Conservation (phyloP, 2,888 invertebrate genomes). For the Diarsia dahlii region DNA sequence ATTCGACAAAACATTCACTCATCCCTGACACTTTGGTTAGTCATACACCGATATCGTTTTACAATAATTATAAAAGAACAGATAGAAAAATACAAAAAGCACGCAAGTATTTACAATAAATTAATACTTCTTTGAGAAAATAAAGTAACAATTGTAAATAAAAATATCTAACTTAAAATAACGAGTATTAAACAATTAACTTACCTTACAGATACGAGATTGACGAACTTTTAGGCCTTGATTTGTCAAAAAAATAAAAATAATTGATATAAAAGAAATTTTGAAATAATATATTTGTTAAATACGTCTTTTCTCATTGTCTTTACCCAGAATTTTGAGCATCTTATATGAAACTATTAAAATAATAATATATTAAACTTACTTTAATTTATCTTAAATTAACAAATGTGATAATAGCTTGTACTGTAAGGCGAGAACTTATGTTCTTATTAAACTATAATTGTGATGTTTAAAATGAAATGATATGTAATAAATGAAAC, state of each 20-base stretch:
- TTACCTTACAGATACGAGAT: constrained; percentile 56
- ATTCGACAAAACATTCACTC: constrained; percentile 42
- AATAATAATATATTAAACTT: constrained; percentile 40
- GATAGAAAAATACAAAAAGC: constrained; percentile 60
- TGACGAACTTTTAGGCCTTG: constrained; percentile 61
- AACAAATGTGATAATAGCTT: constrained; percentile 65
- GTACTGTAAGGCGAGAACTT: constrained; percentile 68
- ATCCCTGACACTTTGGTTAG: constrained; percentile 38
- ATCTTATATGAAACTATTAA: constrained; percentile 33
- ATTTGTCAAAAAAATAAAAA: constrained; percentile 5
- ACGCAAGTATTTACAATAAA: constrained; percentile 69
- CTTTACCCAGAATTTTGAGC: constrained; percentile 27
- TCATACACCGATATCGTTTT: constrained; percentile 36
- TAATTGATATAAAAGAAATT: constrained; percentile 5
- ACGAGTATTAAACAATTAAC: constrained; percentile 64
- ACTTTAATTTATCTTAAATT: constrained; percentile 47
- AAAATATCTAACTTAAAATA: constrained; percentile 61
- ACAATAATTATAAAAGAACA: constrained; percentile 49
- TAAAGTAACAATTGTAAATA: constrained; percentile 69
- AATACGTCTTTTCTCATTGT: constrained; percentile 8
- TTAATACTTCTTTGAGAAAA: constrained; percentile 68
- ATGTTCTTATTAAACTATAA: constrained; percentile 42
- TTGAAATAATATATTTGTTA: constrained; percentile 7
- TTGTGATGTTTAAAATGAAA: constrained; percentile 35
- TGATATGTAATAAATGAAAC: constrained; percentile 21